These are phyloP conservation scores for Pantherophis vulpinus DNA, from an alignment of 2,797 vertebrate genomes.

Conservation along the genomic window DNA sequence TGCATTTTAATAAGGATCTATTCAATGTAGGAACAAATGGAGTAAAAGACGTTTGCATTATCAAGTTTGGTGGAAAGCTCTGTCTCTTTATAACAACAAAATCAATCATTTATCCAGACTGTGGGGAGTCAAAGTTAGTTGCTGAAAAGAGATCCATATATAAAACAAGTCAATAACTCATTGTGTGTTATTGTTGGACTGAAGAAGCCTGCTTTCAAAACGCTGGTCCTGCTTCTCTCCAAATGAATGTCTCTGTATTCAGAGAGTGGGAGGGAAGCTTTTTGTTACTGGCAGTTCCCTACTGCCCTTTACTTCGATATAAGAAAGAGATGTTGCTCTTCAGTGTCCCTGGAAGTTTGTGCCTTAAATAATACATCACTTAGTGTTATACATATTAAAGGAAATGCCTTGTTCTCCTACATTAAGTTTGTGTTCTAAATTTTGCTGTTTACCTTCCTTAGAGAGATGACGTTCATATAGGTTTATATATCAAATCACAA, in stretches of 20 bases:
- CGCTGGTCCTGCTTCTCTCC: conserved; percentile 72
- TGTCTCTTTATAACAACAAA: conserved; percentile 77
- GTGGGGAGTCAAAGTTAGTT: conserved; percentile 81
- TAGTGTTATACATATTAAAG: conserved; percentile 28
- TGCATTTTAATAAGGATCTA: conserved; percentile 83
- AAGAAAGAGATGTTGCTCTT: conserved; percentile 70
- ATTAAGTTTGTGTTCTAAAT: background rate
- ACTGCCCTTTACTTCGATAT: conserved; percentile 70
- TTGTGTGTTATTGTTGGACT: conserved; percentile 81
- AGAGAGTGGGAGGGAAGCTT: conserved; percentile 64
- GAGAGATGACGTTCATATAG: background rate
- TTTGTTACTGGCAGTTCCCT: conserved; percentile 72
- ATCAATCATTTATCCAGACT: conserved; percentile 87
- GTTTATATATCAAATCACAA: background rate
- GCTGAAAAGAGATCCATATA: conserved; percentile 82
- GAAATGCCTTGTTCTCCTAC: conserved; percentile 41
- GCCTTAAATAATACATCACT: conserved; percentile 39
- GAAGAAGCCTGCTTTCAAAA: conserved; percentile 78
- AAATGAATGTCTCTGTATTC: conserved; percentile 78
- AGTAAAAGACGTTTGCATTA: conserved; percentile 77
- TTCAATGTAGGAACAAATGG: conserved; percentile 78
- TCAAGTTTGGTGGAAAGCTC: conserved; percentile 76
- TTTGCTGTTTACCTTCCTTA: background rate
- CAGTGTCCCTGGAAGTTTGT: conserved; percentile 49
- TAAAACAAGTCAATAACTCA: conserved; percentile 88